Percentiles rank a stretch among this genome's conserved stretches.
These are phyloP conservation scores for Hydractinia echinata DNA, from an alignment of 30 jellyfish, hydroid and myxozoan species.

Conservation along the genomic window DNA sequence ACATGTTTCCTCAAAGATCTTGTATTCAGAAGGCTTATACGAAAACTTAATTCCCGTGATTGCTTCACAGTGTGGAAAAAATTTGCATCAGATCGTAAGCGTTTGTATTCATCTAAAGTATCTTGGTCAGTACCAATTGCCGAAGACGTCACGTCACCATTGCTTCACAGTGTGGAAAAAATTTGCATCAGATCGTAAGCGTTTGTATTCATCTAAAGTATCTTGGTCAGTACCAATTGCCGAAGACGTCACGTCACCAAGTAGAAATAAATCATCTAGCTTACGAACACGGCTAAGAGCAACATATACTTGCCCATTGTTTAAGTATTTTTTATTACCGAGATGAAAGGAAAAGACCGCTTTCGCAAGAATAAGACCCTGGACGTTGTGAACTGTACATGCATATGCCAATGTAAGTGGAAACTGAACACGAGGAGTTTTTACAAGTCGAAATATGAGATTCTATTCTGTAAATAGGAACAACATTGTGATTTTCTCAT, in stretches of 20 bases:
- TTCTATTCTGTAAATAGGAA: background rate
- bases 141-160: no score
- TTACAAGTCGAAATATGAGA: background rate
- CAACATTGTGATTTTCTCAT: slow-evolving; percentile 6
- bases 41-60: background rate
- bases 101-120: background rate
- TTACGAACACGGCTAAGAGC: background rate
- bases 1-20: background rate
- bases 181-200: background rate
- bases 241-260: background rate
- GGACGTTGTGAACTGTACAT: background rate
- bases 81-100: background rate
- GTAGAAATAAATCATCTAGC: no score
- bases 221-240: no score
- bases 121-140: no score
- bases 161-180: background rate
- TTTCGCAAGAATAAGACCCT: background rate
- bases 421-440: background rate
- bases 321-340: background rate
- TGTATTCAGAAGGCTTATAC: background rate
- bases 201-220: background rate
- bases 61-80: background rate
- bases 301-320: slow-evolving; percentile 8
- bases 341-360: background rate
- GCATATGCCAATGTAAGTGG: slow-evolving; percentile 6